These are phyloP conservation scores for Anoplopoma fimbria DNA, from an alignment of 2,113 vertebrate species.

Conservation along the genomic window DNA sequence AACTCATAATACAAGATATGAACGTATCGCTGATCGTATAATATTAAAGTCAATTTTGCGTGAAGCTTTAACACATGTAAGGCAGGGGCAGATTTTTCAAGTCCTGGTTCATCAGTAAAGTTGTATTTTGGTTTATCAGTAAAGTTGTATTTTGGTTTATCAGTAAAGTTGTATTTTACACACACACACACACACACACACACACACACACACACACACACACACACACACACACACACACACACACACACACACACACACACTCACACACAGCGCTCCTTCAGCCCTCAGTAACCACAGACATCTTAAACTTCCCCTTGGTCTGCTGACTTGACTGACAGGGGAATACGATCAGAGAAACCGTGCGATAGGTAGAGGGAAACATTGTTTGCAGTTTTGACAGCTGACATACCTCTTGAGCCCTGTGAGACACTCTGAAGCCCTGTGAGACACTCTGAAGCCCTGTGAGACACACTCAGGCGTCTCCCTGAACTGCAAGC, in stretches of 20 bases:
- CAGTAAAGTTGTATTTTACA: background rate
- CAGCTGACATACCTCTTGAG: constrained; percentile 26
- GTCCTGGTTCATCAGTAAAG: background rate
- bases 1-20: background rate
- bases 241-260: no score
- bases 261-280: no score
- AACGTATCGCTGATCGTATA: background rate
- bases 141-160: background rate
- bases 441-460: background rate
- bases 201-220: no score
- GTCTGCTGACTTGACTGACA: background rate
- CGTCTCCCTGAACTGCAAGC: background rate
- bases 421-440: background rate
- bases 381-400: background rate
- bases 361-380: background rate
- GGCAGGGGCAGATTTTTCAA: no score
- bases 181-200: no score
- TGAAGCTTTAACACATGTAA: background rate
- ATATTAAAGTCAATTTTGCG: background rate
- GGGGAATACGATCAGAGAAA: constrained; percentile 19
- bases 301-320: background rate
- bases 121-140: no score
- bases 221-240: no score
- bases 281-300: background rate
- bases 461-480: background rate